Percentiles rank a stretch among this genome's conserved stretches.
Conservation (phyloP, 2,888 invertebrate genomes). For the Chelonus formosanus region DNA sequence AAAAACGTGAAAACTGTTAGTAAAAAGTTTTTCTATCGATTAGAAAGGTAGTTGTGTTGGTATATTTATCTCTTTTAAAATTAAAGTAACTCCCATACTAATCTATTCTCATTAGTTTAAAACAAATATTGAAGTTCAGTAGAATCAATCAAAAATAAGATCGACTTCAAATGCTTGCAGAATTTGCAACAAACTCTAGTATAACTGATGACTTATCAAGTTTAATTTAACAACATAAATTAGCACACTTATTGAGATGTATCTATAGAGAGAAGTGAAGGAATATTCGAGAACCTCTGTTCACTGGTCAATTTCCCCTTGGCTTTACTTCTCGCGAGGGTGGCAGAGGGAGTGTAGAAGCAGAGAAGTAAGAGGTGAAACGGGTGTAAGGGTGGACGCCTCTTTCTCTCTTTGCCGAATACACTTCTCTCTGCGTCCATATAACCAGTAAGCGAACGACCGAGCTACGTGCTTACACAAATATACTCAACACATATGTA, state of each 20-base stretch:
- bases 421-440: conserved; percentile 32
- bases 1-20: too few species aligned
- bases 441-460: conserved; percentile 28
- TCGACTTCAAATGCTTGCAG: too few species aligned
- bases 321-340: conserved; percentile 52
- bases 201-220: neutral
- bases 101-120: too few species aligned
- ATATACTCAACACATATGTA: conserved; percentile 9
- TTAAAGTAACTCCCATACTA: too few species aligned
- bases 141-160: too few species aligned
- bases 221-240: conserved; percentile 19
- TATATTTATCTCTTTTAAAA: too few species aligned
- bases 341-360: conserved; percentile 40
- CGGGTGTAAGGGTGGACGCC: conserved; percentile 38
- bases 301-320: conserved; percentile 62
- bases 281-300: conserved; percentile 55
- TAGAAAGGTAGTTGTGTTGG: too few species aligned
- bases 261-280: neutral
- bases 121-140: too few species aligned
- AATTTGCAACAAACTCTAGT: too few species aligned
- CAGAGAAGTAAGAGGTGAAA: conserved; percentile 34
- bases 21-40: too few species aligned
- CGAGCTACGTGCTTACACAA: conserved; percentile 26
- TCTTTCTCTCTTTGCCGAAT: conserved; percentile 9
- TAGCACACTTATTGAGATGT: conserved; percentile 7